Percentiles rank a stretch among this genome's conserved stretches.
Evolutionary conservation across 2,888 invertebrate genomes (phyloP).

Genomic region (Apotomis turbidana): DNA sequence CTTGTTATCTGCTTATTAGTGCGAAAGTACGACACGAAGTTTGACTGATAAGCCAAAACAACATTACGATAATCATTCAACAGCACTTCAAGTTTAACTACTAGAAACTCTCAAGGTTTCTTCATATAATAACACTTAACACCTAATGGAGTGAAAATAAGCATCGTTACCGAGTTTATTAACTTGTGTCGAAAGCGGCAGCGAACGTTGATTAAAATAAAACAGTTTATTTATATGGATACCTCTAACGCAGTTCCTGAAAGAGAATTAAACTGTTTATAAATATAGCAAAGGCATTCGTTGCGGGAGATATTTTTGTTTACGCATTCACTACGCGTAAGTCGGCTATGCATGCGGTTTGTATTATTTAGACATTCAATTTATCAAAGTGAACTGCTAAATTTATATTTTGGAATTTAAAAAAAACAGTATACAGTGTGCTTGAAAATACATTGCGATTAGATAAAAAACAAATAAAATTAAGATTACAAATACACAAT

Average conservation of each 20-base stretch:
- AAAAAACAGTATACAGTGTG: too few species aligned
- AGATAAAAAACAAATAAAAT: too few species aligned
- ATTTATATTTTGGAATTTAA: not conserved
- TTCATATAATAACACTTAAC: not conserved
- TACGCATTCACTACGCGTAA: conserved; percentile 37
- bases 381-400: conserved; percentile 7
- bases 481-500: too few species aligned
- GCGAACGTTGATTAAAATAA: conserved; percentile 24
- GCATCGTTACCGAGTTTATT: conserved; percentile 10
- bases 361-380: conserved; percentile 32
- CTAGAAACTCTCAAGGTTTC: not conserved
- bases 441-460: too few species aligned
- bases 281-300: conserved; percentile 43
- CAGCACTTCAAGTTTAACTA: conserved; percentile 6
- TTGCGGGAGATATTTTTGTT: conserved; percentile 46
- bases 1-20: too few species aligned
- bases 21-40: conserved; percentile 3
- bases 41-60: conserved; percentile 1
- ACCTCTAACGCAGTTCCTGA: conserved; percentile 43
- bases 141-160: conserved; percentile 11
- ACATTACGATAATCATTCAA: conserved; percentile 7
- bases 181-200: conserved; percentile 12
- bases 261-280: conserved; percentile 42
- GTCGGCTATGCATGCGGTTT: conserved; percentile 8
- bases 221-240: conserved; percentile 36